A percentile compares a stretch with the other conserved stretches of the same genome.
Evolutionary conservation across 2,113 vertebrate species (phyloP).

Genomic region (Porphyrio hochstetteri): DNA sequence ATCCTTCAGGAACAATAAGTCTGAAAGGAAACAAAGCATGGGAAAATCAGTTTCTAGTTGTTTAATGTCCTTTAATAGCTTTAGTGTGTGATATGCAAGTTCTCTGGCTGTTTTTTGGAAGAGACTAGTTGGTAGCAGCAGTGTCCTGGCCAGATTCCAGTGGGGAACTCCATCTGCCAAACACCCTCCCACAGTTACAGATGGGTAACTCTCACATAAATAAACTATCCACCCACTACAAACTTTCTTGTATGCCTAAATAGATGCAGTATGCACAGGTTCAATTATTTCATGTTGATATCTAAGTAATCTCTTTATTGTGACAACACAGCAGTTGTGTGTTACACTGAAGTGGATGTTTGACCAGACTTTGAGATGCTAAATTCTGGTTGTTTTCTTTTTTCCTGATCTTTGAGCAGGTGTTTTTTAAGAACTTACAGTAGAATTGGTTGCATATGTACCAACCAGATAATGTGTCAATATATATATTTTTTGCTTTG

Average conservation of each 20-base stretch:
- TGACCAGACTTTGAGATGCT: not conserved
- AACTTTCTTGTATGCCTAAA: not conserved
- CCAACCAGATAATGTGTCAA: not conserved
- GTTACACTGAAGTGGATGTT: not conserved
- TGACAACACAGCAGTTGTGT: not conserved
- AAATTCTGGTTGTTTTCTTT: not conserved
- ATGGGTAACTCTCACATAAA: not conserved
- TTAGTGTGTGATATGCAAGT: not conserved
- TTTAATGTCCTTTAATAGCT: not conserved
- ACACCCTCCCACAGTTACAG: not conserved
- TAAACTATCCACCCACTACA: not conserved
- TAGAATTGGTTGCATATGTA: fast-evolving
- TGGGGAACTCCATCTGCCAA: not conserved
- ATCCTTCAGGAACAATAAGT: not conserved
- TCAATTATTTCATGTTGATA: not conserved
- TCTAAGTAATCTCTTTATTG: not conserved
- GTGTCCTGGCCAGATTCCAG: not conserved
- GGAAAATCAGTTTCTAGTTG: not conserved
- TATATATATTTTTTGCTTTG: not conserved
- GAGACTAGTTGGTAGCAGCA: not conserved
- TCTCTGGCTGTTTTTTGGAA: not conserved
- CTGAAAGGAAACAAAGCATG: not conserved
- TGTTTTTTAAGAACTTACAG: not conserved
- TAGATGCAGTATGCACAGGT: too few species aligned
- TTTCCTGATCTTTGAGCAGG: not conserved